Evolutionary conservation across 2,113 vertebrate genomes (phyloP).

Genomic region (Rafetus swinhoei): DNA sequence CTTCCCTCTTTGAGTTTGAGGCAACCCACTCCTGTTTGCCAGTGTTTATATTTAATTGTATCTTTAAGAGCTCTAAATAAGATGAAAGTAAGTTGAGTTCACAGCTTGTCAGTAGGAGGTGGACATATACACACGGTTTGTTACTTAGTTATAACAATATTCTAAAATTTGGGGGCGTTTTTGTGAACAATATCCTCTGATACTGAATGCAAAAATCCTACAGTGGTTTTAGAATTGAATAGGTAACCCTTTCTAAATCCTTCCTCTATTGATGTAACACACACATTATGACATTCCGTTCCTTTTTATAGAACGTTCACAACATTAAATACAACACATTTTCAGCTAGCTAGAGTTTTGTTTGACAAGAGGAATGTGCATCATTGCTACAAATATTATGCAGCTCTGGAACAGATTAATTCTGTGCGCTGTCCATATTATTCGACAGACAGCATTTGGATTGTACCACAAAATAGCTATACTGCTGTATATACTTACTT

Average conservation of each 20-base stretch:
- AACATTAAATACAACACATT: neutral
- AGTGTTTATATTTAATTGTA: neutral
- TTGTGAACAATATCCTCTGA: accelerated
- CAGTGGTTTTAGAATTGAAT: neutral
- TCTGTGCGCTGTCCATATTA: neutral
- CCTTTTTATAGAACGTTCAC: neutral
- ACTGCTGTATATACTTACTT: accelerated
- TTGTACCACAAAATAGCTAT: neutral
- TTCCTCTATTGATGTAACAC: accelerated
- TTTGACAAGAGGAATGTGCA: neutral
- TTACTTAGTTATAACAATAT: accelerated
- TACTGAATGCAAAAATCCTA: accelerated
- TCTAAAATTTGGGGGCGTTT: neutral
- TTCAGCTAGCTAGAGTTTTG: neutral
- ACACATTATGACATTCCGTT: accelerated
- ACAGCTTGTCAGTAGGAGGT: neutral
- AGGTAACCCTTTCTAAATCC: too few relatives aligned
- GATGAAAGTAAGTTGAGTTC: neutral
- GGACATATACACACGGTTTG: accelerated
- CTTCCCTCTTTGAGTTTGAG: neutral
- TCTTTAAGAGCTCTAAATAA: neutral
- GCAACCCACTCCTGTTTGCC: neutral
- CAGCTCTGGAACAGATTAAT: neutral
- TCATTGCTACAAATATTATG: neutral
- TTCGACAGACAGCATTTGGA: neutral